Conservation (phyloP, 1,140 invertebrate species). For the Sarcophaga peregrina region DNA sequence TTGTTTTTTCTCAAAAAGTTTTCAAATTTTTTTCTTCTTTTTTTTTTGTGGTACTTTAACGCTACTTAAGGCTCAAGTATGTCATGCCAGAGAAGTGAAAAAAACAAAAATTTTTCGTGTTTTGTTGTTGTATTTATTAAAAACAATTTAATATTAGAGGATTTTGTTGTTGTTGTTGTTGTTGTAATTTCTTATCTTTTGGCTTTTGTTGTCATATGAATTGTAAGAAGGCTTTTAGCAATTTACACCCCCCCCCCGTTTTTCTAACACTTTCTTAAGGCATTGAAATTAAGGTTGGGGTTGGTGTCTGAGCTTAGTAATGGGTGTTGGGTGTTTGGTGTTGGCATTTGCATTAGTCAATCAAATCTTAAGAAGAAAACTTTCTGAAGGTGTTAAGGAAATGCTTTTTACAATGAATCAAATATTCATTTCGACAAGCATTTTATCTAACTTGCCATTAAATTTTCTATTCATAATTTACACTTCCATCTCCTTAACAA, state of each 20-base stretch:
- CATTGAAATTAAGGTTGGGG: background rate
- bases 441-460: background rate
- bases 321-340: background rate
- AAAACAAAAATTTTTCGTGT: background rate
- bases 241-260: background rate
- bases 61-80: conserved; percentile 43
- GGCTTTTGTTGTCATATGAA: conserved; percentile 37
- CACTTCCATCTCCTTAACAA: background rate
- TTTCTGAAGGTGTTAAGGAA: background rate
- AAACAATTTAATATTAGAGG: conserved; percentile 3
- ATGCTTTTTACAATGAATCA: background rate
- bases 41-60: conserved; percentile 41
- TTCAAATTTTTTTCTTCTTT: background rate
- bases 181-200: conserved; percentile 11
- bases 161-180: background rate
- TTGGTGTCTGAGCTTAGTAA: no score
- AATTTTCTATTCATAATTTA: conserved; percentile 26
- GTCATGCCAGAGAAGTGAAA: background rate
- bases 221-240: conserved; percentile 3
- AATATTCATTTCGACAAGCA: background rate
- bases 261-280: background rate
- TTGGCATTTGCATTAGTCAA: background rate
- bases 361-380: conserved; percentile 28
- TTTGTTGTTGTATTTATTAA: background rate
- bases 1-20: conserved; percentile 1